Evolutionary conservation across 1,140 invertebrate species (phyloP).

Genomic region (Drosophila erecta): DNA sequence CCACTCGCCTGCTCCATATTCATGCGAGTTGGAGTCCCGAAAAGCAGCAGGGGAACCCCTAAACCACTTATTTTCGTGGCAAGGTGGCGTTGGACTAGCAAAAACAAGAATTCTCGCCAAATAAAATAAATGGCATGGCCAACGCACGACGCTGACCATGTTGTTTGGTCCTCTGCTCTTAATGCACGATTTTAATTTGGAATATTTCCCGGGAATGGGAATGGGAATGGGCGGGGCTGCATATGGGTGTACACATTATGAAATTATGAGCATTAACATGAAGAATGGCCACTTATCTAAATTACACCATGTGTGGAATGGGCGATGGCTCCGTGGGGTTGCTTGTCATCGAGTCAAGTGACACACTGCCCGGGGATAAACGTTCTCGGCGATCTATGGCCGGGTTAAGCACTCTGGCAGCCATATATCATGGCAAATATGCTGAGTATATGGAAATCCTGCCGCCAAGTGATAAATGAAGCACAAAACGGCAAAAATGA

Average conservation of each 20-base stretch:
- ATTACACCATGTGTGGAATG: conserved; percentile 77
- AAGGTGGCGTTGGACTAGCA: conserved; percentile 64
- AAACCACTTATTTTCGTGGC: conserved; percentile 30
- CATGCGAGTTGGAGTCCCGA: conserved; percentile 31
- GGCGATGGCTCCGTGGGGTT: conserved; percentile 11
- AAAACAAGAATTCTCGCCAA: conserved; percentile 63
- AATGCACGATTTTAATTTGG: conserved; percentile 69
- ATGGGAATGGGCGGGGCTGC: conserved; percentile 12
- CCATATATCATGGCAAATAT: conserved; percentile 76
- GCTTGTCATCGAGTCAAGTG: conserved; percentile 67
- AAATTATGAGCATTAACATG: conserved; percentile 85
- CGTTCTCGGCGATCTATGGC: conserved; percentile 47
- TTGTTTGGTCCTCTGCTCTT: conserved; percentile 54
- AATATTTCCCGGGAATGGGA: conserved; percentile 4
- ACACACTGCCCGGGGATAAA: conserved; percentile 51
- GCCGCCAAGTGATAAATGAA: conserved; percentile 72
- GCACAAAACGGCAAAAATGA: conserved; percentile 74
- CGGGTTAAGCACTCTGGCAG: conserved; percentile 59
- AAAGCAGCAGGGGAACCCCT: not conserved
- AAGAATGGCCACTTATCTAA: conserved; percentile 84
- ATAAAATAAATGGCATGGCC: conserved; percentile 68
- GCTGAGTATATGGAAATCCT: conserved; percentile 79
- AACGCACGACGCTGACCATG: conserved; percentile 75
- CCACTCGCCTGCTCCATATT: conserved; percentile 71
- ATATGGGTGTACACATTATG: conserved; percentile 81